These are phyloP conservation scores for Varanus salvator DNA, from an alignment of 2,113 vertebrate genomes.

Conservation along the genomic window DNA sequence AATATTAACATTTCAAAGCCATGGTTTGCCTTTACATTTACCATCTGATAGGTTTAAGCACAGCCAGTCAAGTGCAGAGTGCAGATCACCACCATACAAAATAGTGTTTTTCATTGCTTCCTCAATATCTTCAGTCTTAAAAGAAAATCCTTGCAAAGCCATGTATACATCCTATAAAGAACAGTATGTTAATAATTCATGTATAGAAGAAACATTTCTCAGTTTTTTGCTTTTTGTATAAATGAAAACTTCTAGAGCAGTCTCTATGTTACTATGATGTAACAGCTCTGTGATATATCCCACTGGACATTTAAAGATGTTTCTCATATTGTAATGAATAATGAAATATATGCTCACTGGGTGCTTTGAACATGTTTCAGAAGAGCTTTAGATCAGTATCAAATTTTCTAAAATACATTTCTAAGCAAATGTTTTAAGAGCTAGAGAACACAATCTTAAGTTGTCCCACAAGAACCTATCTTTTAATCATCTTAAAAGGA, in stretches of 20 bases:
- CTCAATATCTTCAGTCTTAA: conserved; percentile 95
- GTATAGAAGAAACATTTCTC: background rate
- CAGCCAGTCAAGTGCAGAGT: conserved; percentile 97
- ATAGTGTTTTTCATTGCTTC: conserved; percentile 97
- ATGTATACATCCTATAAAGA: conserved; percentile 89
- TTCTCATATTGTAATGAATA: background rate
- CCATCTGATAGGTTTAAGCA: conserved; percentile 95
- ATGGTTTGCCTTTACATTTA: conserved; percentile 62
- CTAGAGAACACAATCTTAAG: background rate
- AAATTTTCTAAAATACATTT: too few species aligned
- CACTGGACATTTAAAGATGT: background rate
- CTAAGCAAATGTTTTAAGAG: background rate
- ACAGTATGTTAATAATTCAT: background rate
- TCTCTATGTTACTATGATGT: too few species aligned
- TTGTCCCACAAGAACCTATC: background rate
- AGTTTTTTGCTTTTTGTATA: background rate
- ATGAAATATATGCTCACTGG: background rate
- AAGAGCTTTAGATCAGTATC: background rate
- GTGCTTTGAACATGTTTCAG: background rate
- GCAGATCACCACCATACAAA: conserved; percentile 93
- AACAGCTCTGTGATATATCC: background rate
- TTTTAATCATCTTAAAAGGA: background rate
- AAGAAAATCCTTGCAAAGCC: conserved; percentile 91
- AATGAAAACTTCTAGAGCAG: background rate
- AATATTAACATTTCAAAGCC: too few species aligned